Conservation (phyloP, 1,140 invertebrate species). For the Platorchestia sp. region DNA sequence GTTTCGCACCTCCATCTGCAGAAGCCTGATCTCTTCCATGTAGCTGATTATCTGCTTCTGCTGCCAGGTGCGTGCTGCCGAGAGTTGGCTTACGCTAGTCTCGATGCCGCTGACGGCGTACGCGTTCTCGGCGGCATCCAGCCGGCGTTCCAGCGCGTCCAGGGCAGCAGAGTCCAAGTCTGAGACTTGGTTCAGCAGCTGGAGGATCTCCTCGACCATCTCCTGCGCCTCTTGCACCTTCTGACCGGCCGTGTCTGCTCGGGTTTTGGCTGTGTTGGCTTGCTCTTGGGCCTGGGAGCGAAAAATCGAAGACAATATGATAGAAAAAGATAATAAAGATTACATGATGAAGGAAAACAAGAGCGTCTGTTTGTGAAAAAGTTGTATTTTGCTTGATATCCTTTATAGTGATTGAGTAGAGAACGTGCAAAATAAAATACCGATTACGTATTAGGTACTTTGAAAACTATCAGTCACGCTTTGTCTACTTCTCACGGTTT, state of each 20-base stretch:
- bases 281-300: constrained; percentile 77
- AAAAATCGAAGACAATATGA: background rate
- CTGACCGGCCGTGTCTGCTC: constrained; percentile 82
- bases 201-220: constrained; percentile 84
- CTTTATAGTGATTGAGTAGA: no score
- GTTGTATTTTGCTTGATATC: no score
- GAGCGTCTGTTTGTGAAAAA: background rate
- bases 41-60: constrained; percentile 84
- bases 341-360: background rate
- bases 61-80: constrained; percentile 62
- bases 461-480: no score
- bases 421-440: no score
- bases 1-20: constrained; percentile 87
- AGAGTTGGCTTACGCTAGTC: constrained; percentile 57
- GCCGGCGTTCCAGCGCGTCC: constrained; percentile 80
- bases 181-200: constrained; percentile 82
- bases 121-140: constrained; percentile 79
- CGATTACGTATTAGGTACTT: no score
- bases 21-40: constrained; percentile 81
- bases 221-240: constrained; percentile 85
- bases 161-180: constrained; percentile 81
- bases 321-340: background rate
- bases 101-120: constrained; percentile 63
- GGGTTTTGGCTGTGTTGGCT: constrained; percentile 89
- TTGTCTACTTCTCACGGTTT: no score